These are phyloP conservation scores for Danaus melanippus DNA, from an alignment of 1,140 invertebrate species.

Conservation along the genomic window DNA sequence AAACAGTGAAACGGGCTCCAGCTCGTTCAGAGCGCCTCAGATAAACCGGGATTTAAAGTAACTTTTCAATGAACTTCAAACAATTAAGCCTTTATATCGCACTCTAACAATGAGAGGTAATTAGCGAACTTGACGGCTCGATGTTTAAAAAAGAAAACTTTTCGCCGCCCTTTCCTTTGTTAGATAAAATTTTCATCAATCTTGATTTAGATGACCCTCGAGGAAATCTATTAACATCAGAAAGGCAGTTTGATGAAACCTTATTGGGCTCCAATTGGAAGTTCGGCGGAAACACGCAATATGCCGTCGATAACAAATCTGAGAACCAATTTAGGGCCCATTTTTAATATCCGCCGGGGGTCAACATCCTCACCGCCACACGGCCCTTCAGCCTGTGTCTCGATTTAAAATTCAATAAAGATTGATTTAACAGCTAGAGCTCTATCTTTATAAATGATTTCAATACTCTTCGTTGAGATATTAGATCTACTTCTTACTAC, in stretches of 20 bases:
- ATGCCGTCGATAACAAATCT: conserved; percentile 51
- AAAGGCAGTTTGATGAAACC: conserved; percentile 28
- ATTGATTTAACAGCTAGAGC: conserved; percentile 49
- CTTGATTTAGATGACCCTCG: conserved; percentile 32
- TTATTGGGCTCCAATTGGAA: conserved; percentile 41
- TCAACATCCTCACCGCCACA: conserved; percentile 56
- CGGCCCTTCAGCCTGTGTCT: conserved; percentile 42
- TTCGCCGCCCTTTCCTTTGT: conserved; percentile 28
- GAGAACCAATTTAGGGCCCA: conserved; percentile 56
- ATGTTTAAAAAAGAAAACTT: conserved; percentile 37
- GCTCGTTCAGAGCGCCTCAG: conserved; percentile 21
- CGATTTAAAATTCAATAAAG: conserved; percentile 60
- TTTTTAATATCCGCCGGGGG: conserved; percentile 64
- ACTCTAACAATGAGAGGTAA: conserved; percentile 51
- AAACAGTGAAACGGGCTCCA: conserved; percentile 21
- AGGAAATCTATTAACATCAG: conserved; percentile 43
- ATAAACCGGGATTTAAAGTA: conserved; percentile 32
- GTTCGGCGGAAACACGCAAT: conserved; percentile 49
- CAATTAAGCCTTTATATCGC: conserved; percentile 55
- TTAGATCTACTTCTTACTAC: conserved; percentile 62
- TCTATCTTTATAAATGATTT: conserved; percentile 57
- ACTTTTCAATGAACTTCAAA: conserved; percentile 47
- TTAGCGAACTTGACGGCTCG: conserved; percentile 38
- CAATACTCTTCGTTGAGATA: conserved; percentile 66
- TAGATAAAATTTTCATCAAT: conserved; percentile 37